A percentile compares a stretch with the other conserved stretches of the same genome.
These are phyloP conservation scores for Eupithecia dodoneata DNA, from an alignment of 2,888 invertebrate genomes.

Conservation along the genomic window DNA sequence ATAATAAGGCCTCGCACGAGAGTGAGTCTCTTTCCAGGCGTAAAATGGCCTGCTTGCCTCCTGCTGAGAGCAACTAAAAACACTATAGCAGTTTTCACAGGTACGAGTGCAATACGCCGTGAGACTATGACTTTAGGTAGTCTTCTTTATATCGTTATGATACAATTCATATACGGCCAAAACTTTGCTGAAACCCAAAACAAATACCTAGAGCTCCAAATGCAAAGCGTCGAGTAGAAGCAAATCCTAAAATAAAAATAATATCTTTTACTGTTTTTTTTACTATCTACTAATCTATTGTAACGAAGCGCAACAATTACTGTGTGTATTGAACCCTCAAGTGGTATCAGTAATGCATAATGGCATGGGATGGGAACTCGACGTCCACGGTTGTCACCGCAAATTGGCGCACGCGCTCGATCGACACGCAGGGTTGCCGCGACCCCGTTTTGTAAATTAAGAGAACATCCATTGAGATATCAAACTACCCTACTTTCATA, in stretches of 20 bases:
- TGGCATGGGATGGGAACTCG: constrained; percentile 45
- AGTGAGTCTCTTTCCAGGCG: not conserved
- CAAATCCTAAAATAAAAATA: not conserved
- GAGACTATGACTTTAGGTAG: no score
- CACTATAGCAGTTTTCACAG: not conserved
- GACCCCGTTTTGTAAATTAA: not conserved
- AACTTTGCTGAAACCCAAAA: not conserved
- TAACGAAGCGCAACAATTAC: constrained; percentile 43
- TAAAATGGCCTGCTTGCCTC: not conserved
- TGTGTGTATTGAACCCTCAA: constrained; percentile 38
- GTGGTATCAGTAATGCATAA: constrained; percentile 30
- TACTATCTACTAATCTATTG: not conserved
- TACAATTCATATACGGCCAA: no score
- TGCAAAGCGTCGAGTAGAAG: not conserved
- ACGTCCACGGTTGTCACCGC: constrained; percentile 68
- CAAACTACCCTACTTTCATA: not conserved
- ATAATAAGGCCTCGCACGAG: not conserved
- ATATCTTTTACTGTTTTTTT: no score
- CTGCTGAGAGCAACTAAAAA: not conserved
- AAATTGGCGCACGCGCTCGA: constrained; percentile 61
- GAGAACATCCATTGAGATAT: not conserved
- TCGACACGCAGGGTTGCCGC: not conserved
- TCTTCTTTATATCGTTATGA: no score
- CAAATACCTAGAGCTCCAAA: not conserved
- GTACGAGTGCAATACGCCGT: not conserved